Conservation (phyloP, 2,888 invertebrate genomes). For the Rhingia rostrata region DNA sequence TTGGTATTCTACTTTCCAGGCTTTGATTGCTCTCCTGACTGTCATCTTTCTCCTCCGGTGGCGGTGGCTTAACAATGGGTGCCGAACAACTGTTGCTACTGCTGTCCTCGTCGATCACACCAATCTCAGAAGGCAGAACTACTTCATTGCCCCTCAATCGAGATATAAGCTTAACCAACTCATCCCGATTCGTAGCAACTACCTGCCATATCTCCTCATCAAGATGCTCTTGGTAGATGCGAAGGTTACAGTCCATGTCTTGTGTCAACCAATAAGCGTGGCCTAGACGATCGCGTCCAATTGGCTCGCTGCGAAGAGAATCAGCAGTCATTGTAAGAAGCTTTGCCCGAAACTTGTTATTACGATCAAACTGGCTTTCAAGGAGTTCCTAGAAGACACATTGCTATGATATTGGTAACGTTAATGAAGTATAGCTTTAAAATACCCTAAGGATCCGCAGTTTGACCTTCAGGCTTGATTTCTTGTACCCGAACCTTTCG, state of each 20-base stretch:
- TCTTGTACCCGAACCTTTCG: conserved; percentile 97
- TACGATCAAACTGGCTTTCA: conserved; percentile 97
- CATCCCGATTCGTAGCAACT: conserved; percentile 93
- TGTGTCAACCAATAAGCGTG: conserved; percentile 97
- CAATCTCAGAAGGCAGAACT: conserved; percentile 84
- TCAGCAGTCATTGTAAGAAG: conserved; percentile 90
- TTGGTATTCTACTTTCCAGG: conserved; percentile 83
- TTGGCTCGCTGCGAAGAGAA: conserved; percentile 92
- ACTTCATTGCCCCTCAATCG: conserved; percentile 89
- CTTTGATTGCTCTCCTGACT: conserved; percentile 84
- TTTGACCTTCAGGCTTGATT: conserved; percentile 94
- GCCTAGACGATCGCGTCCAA: conserved; percentile 95
- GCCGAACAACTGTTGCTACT: conserved; percentile 84
- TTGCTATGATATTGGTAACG: neutral
- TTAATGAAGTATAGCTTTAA: conserved; percentile 3
- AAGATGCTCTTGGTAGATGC: conserved; percentile 96
- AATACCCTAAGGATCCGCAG: conserved; percentile 93
- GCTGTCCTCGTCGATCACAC: conserved; percentile 86
- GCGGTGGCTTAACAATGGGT: conserved; percentile 76
- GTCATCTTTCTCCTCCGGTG: conserved; percentile 82
- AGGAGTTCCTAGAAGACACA: conserved; percentile 84
- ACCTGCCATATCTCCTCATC: conserved; percentile 98
- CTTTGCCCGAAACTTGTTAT: conserved; percentile 95
- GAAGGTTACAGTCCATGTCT: conserved; percentile 93
- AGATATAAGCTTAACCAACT: conserved; percentile 90